phyloP scores from a whole-genome alignment of 2,113 vertebrate species.

The Coryphaenoides rupestris region DNA sequence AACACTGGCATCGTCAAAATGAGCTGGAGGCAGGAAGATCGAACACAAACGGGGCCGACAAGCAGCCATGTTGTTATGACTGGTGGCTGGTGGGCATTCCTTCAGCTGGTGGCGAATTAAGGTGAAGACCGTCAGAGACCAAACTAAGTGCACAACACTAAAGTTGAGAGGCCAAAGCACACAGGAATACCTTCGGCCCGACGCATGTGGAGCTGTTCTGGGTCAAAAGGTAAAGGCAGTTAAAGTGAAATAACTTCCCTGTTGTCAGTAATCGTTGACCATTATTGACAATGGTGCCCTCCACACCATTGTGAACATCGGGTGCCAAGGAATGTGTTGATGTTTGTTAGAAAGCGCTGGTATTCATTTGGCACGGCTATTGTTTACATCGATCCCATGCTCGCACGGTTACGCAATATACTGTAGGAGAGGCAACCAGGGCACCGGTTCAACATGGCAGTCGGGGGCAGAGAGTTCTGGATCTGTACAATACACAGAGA shows the following conservation, averaged over 20 bases:
- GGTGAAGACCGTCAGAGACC: neutral
- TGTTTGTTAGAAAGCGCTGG: neutral
- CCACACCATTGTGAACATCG: no score
- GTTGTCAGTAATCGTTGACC: no score
- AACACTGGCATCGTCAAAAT: no score
- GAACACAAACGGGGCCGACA: constrained; percentile 27
- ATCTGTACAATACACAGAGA: constrained; percentile 42
- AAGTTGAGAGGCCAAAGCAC: no score
- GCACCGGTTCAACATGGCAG: constrained; percentile 36
- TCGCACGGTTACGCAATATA: constrained; percentile 46
- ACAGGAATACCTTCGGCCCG: no score
- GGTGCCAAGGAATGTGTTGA: no score
- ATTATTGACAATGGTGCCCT: no score
- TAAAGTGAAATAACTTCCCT: no score
- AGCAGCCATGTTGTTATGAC: constrained; percentile 15
- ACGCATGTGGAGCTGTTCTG: no score
- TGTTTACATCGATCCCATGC: constrained; percentile 37
- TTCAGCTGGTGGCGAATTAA: constrained; percentile 11
- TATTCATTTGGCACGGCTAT: constrained; percentile 27
- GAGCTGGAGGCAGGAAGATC: constrained; percentile 35
- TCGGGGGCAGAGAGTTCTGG: constrained; percentile 30
- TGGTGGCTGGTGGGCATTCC: constrained; percentile 6
- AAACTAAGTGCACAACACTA: no score
- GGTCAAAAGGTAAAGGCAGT: no score
- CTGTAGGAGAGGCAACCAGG: constrained; percentile 38